Evolutionary conservation across 2,113 vertebrate genomes (phyloP).

Genomic region (Cyprinodon brontotheroides): DNA sequence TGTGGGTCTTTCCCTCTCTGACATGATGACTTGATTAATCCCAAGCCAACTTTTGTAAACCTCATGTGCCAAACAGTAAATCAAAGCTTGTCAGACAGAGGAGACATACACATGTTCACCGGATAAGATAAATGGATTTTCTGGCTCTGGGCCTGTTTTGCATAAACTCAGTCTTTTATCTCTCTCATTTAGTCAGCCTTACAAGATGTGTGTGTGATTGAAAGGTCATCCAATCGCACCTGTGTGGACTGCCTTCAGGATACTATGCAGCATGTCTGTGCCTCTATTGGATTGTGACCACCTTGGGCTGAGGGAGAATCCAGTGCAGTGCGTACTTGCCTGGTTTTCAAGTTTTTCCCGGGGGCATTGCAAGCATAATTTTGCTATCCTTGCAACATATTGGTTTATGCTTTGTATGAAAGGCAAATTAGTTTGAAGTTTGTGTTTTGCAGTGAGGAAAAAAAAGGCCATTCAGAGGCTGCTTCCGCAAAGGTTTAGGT

Average conservation of each 20-base stretch:
- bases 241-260: conserved; percentile 33
- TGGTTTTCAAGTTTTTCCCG: not conserved
- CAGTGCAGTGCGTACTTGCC: not conserved
- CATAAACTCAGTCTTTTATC: conserved; percentile 38
- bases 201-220: conserved; percentile 26
- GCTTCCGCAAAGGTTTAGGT: not conserved
- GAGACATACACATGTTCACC: conserved; percentile 35
- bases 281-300: conserved; percentile 44
- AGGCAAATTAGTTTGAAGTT: not conserved
- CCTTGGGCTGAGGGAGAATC: conserved; percentile 40
- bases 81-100: conserved; percentile 35
- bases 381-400: not conserved
- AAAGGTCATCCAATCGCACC: conserved; percentile 55
- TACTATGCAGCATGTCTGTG: conserved; percentile 21
- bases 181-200: conserved; percentile 27
- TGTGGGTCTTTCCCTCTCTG: not conserved
- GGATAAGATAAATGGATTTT: conserved; percentile 35
- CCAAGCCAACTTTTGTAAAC: conserved; percentile 42
- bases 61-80: conserved; percentile 42
- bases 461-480: not conserved
- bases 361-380: not conserved
- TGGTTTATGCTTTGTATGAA: not conserved
- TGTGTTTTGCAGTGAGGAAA: not conserved
- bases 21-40: conserved; percentile 35
- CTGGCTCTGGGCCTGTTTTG: conserved; percentile 31